Percentiles rank a stretch among this genome's conserved stretches.
Conservation (phyloP, 2,797 vertebrate species). For the Tokudaia tokunoshimensis region DNA sequence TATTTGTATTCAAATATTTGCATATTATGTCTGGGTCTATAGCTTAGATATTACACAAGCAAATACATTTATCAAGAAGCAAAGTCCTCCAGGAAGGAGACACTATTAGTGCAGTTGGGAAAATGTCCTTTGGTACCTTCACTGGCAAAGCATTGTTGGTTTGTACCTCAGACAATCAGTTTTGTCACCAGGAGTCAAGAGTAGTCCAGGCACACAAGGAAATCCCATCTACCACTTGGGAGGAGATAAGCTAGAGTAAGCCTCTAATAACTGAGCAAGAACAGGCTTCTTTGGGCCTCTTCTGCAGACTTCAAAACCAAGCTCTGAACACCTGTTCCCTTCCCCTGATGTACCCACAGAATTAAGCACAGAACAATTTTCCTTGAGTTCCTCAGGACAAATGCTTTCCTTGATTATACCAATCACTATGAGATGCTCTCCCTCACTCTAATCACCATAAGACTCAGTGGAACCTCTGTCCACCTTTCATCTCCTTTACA, state of each 20-base stretch:
- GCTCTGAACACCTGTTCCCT: too few species aligned
- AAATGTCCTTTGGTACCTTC: background rate
- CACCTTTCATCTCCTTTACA: background rate
- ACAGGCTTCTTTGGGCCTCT: background rate
- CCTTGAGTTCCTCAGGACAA: background rate
- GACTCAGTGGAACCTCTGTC: background rate
- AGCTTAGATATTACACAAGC: background rate
- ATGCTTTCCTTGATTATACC: background rate
- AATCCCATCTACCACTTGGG: background rate
- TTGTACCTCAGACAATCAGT: background rate
- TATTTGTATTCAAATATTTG: slow-evolving; percentile 1
- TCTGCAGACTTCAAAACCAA: background rate
- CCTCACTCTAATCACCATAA: background rate
- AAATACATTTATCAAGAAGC: slow-evolving; percentile 25
- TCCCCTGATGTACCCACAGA: background rate
- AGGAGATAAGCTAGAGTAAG: background rate
- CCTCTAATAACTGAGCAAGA: background rate
- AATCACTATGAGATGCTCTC: background rate
- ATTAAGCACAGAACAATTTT: background rate
- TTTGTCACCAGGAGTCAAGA: background rate
- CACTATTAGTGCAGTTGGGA: background rate
- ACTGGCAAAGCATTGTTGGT: background rate
- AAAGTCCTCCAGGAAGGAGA: background rate
- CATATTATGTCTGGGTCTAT: background rate
- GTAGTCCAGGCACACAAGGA: background rate